Evolutionary conservation across 2,113 vertebrate species (phyloP).

Genomic region (Pelecanoides urinatrix): DNA sequence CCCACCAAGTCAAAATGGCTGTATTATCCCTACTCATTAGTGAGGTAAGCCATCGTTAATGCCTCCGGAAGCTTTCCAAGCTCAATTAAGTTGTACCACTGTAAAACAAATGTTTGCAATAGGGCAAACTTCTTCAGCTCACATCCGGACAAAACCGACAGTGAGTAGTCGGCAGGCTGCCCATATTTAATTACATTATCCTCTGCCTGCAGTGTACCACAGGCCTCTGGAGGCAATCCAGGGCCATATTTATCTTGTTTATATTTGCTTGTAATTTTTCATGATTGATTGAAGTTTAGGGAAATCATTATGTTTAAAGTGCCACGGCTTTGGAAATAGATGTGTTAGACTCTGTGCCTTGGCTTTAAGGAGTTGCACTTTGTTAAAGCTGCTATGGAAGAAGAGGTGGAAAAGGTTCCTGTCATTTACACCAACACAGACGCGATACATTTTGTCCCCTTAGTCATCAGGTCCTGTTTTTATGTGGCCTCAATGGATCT

Average conservation of each 20-base stretch:
- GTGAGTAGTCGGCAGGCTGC: background rate
- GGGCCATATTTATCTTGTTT: slow-evolving; percentile 47
- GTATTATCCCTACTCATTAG: background rate
- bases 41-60: background rate
- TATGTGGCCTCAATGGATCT: background rate
- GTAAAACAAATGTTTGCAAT: slow-evolving; percentile 38
- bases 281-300: background rate
- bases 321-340: background rate
- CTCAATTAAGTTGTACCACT: slow-evolving; percentile 17
- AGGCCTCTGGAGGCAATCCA: slow-evolving; percentile 43
- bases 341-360: background rate
- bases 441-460: background rate
- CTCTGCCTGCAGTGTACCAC: slow-evolving; percentile 28
- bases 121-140: slow-evolving; percentile 43
- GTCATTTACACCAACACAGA: background rate
- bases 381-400: background rate
- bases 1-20: background rate
- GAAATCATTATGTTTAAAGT: slow-evolving; percentile 34
- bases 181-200: background rate
- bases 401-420: background rate
- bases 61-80: background rate
- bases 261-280: slow-evolving; percentile 52
- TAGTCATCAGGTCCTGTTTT: background rate
- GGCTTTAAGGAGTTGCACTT: background rate
- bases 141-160: background rate